Percentiles rank a stretch among this genome's conserved stretches.
These are phyloP conservation scores for Akabosia matsudoensis DNA, from an alignment of 1,140 invertebrate species.

Conservation along the genomic window DNA sequence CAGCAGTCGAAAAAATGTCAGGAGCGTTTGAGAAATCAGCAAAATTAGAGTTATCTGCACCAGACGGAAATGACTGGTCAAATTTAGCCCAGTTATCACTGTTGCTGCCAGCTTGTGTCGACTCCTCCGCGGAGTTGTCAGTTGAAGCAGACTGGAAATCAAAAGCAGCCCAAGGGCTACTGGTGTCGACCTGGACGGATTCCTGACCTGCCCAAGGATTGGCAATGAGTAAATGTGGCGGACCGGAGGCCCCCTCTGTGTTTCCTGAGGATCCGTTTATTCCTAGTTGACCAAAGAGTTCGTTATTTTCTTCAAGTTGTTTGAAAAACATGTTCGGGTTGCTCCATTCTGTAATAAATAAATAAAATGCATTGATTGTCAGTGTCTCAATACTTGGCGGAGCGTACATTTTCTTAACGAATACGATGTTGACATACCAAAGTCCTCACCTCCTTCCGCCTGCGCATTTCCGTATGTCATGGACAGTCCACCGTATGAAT, in stretches of 20 bases:
- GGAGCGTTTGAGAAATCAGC: not conserved
- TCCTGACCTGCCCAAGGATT: slow-evolving; percentile 14
- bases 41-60: not conserved
- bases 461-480: not conserved
- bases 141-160: not conserved
- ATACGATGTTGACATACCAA: too few species aligned
- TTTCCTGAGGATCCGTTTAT: not conserved
- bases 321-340: not conserved
- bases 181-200: slow-evolving; percentile 9
- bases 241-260: not conserved
- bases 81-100: not conserved
- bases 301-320: not conserved
- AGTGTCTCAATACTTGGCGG: too few species aligned
- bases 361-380: too few species aligned
- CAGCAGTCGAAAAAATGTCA: not conserved
- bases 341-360: not conserved
- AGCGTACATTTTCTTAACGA: too few species aligned
- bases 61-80: not conserved
- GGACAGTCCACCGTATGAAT: not conserved
- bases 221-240: not conserved
- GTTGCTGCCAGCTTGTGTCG: not conserved
- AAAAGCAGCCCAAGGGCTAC: not conserved
- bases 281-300: not conserved
- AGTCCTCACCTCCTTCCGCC: not conserved
- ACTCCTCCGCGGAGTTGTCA: not conserved